These are phyloP conservation scores for Andrena cerasifolii DNA, from an alignment of 1,140 invertebrate genomes.

Conservation along the genomic window DNA sequence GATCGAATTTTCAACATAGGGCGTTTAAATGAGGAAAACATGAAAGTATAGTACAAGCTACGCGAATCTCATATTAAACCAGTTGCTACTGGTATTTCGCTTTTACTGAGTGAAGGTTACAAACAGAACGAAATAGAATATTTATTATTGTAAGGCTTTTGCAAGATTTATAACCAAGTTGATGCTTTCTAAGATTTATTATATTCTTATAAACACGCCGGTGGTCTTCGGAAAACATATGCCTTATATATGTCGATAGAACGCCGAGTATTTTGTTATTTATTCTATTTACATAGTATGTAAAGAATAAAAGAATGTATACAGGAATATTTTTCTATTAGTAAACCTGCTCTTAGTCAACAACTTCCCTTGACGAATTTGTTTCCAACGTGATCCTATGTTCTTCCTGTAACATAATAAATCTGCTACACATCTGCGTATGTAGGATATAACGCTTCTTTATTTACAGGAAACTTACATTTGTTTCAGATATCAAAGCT, in stretches of 20 bases:
- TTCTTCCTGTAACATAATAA: conserved; percentile 46
- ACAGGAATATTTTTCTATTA: conserved; percentile 17
- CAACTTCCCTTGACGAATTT: conserved; percentile 48
- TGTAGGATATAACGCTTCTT: not conserved
- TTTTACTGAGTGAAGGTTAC: not conserved
- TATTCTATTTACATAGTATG: conserved; percentile 42
- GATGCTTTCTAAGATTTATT: conserved; percentile 57
- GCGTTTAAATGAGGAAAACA: not conserved
- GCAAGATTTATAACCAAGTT: conserved; percentile 18
- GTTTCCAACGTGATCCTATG: conserved; percentile 42
- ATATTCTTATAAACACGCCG: conserved; percentile 63
- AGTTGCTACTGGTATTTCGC: conserved; percentile 26
- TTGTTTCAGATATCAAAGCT: conserved; percentile 63
- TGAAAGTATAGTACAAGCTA: not conserved
- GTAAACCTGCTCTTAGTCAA: conserved; percentile 42
- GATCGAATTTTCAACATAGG: not conserved
- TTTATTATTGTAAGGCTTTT: conserved; percentile 32
- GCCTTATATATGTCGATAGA: conserved; percentile 32
- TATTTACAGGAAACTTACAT: conserved; percentile 43
- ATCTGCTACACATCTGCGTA: conserved; percentile 20
- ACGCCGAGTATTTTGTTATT: conserved; percentile 26
- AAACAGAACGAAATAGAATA: conserved; percentile 8
- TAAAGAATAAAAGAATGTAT: conserved; percentile 22
- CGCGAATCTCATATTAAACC: conserved; percentile 14
- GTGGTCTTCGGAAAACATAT: conserved; percentile 47